A percentile compares a stretch with the other conserved stretches of the same genome.
Conservation (phyloP, 92 coral and sea anemone genomes). For the Bergia puertoricense region DNA sequence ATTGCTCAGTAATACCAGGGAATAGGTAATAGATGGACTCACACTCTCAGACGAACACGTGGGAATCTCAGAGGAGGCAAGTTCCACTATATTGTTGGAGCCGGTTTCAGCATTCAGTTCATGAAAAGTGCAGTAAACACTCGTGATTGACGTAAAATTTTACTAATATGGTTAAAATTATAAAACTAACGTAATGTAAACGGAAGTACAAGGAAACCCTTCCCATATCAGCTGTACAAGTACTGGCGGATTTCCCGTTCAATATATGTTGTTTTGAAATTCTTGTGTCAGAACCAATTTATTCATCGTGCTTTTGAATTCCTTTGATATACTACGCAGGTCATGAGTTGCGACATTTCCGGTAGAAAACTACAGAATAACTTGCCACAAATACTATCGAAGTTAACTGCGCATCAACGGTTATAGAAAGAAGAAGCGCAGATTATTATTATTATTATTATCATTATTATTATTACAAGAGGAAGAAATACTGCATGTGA, state of each 20-base stretch:
- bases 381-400: too few species aligned
- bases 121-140: not conserved
- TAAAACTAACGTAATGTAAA: too few species aligned
- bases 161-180: not conserved
- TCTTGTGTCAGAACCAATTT: too few species aligned
- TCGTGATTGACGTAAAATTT: too few species aligned
- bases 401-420: too few species aligned
- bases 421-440: too few species aligned
- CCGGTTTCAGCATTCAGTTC: not conserved
- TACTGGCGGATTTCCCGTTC: not conserved
- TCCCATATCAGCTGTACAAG: not conserved
- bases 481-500: too few species aligned
- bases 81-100: not conserved
- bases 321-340: not conserved
- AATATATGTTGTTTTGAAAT: not conserved
- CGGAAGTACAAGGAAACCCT: not conserved
- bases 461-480: too few species aligned
- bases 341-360: not conserved
- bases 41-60: not conserved
- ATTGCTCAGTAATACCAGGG: too few species aligned
- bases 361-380: too few species aligned
- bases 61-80: not conserved
- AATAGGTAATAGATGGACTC: not conserved
- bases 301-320: not conserved
- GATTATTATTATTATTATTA: too few species aligned